Evolutionary conservation across 2,113 vertebrate species (phyloP).

Genomic region (Pachyramphus minor): DNA sequence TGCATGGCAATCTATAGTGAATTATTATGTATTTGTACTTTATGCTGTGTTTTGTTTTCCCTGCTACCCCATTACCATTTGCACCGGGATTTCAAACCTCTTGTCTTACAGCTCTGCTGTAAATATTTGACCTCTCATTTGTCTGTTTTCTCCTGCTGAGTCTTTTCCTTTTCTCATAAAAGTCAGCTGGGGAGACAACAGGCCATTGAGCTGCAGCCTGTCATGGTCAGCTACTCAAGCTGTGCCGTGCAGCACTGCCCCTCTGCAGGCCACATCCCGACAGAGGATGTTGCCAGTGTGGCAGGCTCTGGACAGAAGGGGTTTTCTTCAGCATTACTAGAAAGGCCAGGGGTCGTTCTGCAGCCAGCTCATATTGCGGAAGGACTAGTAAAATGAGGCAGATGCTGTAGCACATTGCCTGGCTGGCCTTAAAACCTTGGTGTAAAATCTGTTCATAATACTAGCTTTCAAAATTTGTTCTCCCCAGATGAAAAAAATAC

Average conservation of each 20-base stretch:
- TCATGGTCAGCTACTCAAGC: neutral
- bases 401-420: neutral
- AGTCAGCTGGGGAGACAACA: neutral
- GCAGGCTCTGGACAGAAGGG: neutral
- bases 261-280: neutral
- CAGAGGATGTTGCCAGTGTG: neutral
- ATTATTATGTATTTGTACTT: slow-evolving; percentile 14
- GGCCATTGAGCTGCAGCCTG: neutral
- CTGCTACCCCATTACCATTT: slow-evolving; percentile 15
- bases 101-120: neutral
- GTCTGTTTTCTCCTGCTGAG: slow-evolving; percentile 20
- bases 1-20: neutral
- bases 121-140: slow-evolving; percentile 16
- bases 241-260: neutral
- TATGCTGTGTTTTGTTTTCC: neutral
- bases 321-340: neutral
- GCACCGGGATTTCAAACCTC: neutral
- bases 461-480: neutral
- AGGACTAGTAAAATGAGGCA: neutral
- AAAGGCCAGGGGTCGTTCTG: neutral
- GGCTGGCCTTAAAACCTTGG: neutral
- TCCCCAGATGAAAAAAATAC: neutral
- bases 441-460: neutral
- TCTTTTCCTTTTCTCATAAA: slow-evolving; percentile 41
- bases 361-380: neutral